Evolutionary conservation across 2,888 invertebrate genomes (phyloP), one percentile per base, ranked within the genome.

Genomic region (Arrhopalites spinosus): DNA sequence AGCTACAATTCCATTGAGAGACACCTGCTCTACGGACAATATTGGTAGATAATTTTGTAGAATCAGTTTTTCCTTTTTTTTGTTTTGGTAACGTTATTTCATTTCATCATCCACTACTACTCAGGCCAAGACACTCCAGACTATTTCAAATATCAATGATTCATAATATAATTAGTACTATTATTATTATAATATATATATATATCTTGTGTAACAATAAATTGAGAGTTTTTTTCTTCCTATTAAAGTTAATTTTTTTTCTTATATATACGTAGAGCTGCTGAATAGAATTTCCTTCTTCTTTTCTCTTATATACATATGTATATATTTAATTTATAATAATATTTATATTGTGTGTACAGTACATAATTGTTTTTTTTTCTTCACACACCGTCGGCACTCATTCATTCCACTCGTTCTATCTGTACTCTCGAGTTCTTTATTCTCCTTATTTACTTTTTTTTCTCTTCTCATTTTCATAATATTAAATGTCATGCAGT

Each of bases 21-120:
- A 71, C 59, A 71, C 71, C 71, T 71, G 71, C 71, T 71, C 71
- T 71, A 59, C 59, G 71, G 71, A 71, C 59, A 71, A 53, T 29
- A 30, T 56, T 59, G 25, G 50, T 50, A 68, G 25, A 50, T 8
- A 11, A 23, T 68, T 67, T 59, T 67, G 45, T 67, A 68, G 29
- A 50, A 68, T 27, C 25, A 25, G 59, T 71, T 53, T 29, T 69
- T 15, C n/a, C n/a, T 68, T 47, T 45, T 29, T 50, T 30, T 56
- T n/a, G 27, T 70, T 70, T 71, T 23, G 68, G 50, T 68, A 50
- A 68, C 50, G 27, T 27, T 30, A 43, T 68, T 23, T 59, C 59
- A 59, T 59, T 59, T 59, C 68, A 68, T 29, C 68, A 68, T 50
- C 29, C 47, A 68, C 68, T 68, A 67, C 43, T 25, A 25, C 25